Evolutionary conservation across 2,113 vertebrate genomes (phyloP).

Genomic region (Paraplagusia blochii): DNA sequence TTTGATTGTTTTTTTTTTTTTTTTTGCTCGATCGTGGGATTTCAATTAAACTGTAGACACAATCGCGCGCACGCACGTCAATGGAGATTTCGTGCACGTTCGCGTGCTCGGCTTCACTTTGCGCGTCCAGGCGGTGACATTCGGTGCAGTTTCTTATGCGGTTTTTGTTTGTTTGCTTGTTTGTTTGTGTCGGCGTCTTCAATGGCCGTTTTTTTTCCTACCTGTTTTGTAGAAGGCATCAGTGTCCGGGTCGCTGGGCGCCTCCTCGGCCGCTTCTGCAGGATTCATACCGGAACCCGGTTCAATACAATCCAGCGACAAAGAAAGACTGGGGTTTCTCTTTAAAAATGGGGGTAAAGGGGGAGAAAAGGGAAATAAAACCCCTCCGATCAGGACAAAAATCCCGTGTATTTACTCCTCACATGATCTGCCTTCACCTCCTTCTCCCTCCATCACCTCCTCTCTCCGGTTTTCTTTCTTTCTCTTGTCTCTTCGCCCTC

Average conservation of each 20-base stretch:
- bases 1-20: too few relatives aligned
- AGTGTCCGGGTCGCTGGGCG: conserved; percentile 68
- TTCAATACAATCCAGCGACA: conserved; percentile 50
- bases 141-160: too few relatives aligned
- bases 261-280: conserved; percentile 69
- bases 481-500: conserved; percentile 15
- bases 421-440: conserved; percentile 39
- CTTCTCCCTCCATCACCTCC: conserved; percentile 37
- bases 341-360: not conserved
- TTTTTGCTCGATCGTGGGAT: too few relatives aligned
- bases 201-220: conserved; percentile 10
- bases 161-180: too few relatives aligned
- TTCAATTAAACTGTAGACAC: too few relatives aligned
- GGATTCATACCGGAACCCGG: conserved; percentile 66
- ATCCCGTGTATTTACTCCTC: conserved; percentile 24
- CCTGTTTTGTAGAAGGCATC: conserved; percentile 73
- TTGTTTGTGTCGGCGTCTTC: too few relatives aligned
- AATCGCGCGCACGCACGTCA: too few relatives aligned
- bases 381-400: conserved; percentile 2
- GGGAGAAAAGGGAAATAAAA: conserved; percentile 7
- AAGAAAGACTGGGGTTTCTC: not conserved
- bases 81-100: too few relatives aligned
- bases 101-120: not conserved
- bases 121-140: not conserved
- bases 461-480: conserved; percentile 6